Conservation (phyloP, 2,113 vertebrate species). For the Miniopterus natalensis region DNA sequence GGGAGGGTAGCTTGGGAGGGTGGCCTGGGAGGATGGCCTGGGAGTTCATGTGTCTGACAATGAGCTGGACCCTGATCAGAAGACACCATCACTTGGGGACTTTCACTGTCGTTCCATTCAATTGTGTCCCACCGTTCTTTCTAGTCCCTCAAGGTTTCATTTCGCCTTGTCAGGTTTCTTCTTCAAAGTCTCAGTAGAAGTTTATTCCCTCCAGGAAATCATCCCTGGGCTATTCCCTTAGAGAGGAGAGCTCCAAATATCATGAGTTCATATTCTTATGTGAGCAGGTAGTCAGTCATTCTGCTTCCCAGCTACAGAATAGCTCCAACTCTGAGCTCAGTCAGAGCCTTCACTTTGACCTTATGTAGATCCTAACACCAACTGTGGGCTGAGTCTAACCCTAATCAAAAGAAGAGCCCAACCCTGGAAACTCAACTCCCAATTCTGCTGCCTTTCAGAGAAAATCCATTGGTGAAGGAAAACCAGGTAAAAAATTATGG, state of each 20-base stretch:
- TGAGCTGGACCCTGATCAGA: not conserved
- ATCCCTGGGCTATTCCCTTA: not conserved
- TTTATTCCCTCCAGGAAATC: not conserved
- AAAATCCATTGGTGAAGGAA: not conserved
- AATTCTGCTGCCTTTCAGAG: not conserved
- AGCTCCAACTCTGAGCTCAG: not conserved
- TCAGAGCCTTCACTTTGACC: not conserved
- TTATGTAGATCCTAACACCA: not conserved
- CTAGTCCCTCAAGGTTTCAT: not conserved
- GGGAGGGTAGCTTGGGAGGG: not conserved
- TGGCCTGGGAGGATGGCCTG: not conserved
- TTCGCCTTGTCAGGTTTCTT: not conserved
- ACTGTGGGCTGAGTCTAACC: not conserved
- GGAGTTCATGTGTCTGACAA: not conserved
- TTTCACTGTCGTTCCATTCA: not conserved
- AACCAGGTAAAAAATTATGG: not conserved
- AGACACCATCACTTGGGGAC: not conserved
- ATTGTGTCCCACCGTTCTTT: not conserved
- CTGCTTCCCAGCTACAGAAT: not conserved
- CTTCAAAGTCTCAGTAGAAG: not conserved
- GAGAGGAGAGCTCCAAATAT: not conserved
- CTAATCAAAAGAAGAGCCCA: not conserved
- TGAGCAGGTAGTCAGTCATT: not conserved
- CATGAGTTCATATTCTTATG: not conserved
- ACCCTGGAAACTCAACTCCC: not conserved